These are phyloP conservation scores for Oscheius sp. DNA, from an alignment of 2,888 invertebrate species.

Conservation along the genomic window DNA sequence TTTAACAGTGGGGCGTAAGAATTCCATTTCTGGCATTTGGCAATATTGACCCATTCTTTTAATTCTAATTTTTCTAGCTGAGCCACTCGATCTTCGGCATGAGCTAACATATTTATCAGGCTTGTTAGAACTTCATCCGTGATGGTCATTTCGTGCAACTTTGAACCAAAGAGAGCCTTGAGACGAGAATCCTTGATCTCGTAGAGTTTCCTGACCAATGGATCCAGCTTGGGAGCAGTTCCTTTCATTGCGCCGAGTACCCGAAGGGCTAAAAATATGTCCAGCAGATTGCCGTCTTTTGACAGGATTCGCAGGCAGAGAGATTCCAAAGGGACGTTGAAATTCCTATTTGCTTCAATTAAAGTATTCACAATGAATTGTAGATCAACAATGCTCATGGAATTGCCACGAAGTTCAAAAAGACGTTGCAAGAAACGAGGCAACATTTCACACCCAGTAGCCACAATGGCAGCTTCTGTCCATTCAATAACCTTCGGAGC, in stretches of 20 bases:
- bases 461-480: neutral
- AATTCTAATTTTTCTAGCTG: constrained; percentile 4
- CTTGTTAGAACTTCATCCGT: neutral
- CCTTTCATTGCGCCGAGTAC: neutral
- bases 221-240: neutral
- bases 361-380: constrained; percentile 17
- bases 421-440: constrained; percentile 1
- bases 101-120: constrained; percentile 15
- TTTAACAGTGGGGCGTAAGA: constrained; percentile 2
- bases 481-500: constrained; percentile 10
- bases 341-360: constrained; percentile 1
- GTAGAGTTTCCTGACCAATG: neutral
- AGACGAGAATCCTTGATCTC: constrained; percentile 24
- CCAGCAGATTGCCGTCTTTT: neutral
- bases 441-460: neutral
- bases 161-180: constrained; percentile 18
- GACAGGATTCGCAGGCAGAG: neutral
- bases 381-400: neutral
- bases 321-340: neutral
- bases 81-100: constrained; percentile 23
- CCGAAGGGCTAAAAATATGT: constrained; percentile 8
- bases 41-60: constrained; percentile 23
- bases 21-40: constrained; percentile 32
- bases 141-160: constrained; percentile 12
- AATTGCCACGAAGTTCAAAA: constrained; percentile 14